Conservation (phyloP, 2,113 vertebrate species). For the Macquaria ambigua region DNA sequence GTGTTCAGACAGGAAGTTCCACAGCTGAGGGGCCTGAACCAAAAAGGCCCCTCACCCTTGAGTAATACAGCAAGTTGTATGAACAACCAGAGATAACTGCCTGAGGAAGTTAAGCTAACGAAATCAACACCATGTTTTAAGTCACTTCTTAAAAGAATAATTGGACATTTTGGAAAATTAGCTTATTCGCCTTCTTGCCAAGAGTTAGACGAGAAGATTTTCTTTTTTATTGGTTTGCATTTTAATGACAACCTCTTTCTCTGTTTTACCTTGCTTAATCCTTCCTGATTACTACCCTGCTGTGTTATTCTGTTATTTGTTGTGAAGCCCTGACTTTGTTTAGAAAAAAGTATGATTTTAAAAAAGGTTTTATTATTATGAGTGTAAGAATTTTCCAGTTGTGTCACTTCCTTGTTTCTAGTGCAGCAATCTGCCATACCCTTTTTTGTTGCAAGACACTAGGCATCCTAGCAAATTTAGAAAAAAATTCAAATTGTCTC, state of each 20-base stretch:
- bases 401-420: not conserved
- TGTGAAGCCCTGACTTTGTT: not conserved
- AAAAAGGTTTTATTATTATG: too few species aligned
- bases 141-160: not conserved
- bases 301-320: not conserved
- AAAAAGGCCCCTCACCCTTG: not conserved
- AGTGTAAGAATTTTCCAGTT: not conserved
- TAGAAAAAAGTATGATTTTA: not conserved
- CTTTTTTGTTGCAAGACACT: not conserved
- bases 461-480: not conserved
- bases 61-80: not conserved
- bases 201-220: not conserved
- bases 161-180: not conserved
- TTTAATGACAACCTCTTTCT: not conserved
- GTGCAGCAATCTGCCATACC: not conserved
- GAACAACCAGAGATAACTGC: not conserved
- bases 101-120: not conserved
- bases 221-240: not conserved
- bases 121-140: not conserved
- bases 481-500: not conserved
- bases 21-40: conserved; percentile 10
- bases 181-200: not conserved
- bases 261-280: not conserved
- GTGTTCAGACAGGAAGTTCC: not conserved
- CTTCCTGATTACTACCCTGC: not conserved